A percentile compares a stretch with the other conserved stretches of the same genome.
Evolutionary conservation across 2,888 invertebrate species (phyloP).

Genomic region (Eurytoma adleriae): DNA sequence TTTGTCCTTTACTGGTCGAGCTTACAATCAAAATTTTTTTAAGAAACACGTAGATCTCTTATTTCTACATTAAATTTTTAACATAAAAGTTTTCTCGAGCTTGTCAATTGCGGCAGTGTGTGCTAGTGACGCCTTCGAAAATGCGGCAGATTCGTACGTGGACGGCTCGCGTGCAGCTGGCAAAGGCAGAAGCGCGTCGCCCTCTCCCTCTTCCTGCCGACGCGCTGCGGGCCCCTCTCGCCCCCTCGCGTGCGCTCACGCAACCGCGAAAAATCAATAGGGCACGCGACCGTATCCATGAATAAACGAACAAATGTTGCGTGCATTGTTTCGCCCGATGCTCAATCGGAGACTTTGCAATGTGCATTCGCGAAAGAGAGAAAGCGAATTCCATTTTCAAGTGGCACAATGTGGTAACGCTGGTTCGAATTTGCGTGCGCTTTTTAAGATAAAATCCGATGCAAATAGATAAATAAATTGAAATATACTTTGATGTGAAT

Average conservation of each 20-base stretch:
- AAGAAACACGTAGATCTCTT: too few species aligned
- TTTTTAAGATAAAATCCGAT: not conserved
- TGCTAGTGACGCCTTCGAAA: not conserved
- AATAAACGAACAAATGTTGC: slow-evolving; percentile 66
- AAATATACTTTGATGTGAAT: too few species aligned
- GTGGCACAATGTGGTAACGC: not conserved
- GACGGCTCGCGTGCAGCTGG: slow-evolving; percentile 32
- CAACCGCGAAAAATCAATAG: slow-evolving; percentile 65
- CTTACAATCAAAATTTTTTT: too few species aligned
- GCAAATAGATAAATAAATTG: not conserved
- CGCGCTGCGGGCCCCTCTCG: too few species aligned
- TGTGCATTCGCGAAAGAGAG: not conserved
- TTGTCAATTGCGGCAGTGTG: not conserved
- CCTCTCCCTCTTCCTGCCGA: too few species aligned
- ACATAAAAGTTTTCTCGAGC: not conserved
- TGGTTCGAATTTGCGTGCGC: not conserved
- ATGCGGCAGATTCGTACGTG: slow-evolving; percentile 8
- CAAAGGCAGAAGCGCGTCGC: slow-evolving; percentile 2
- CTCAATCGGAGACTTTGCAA: not conserved
- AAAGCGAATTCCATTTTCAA: slow-evolving; percentile 17
- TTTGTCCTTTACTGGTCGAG: too few species aligned
- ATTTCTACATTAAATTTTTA: too few species aligned
- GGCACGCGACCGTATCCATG: slow-evolving; percentile 60
- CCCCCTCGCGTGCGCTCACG: slow-evolving; percentile 42
- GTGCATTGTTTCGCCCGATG: slow-evolving; percentile 36